Evolutionary conservation across 2,113 vertebrate species (phyloP), one percentile per base, ranked within the genome.

Genomic region (Odocoileus virginianus): DNA sequence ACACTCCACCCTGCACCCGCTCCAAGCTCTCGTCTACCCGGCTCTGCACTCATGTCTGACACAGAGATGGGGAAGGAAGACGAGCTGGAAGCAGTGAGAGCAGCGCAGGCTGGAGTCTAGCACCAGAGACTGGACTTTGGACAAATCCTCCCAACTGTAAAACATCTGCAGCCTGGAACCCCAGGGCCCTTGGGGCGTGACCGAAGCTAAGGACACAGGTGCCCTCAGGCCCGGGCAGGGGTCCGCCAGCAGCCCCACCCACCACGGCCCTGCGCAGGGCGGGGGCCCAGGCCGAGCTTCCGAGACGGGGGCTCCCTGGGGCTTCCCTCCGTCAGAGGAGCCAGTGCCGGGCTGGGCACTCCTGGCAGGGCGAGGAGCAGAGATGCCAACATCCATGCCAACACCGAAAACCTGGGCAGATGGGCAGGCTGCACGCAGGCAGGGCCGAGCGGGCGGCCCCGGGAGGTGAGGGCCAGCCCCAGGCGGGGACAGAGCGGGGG

Each of bases 351-450:
- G 71, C 71, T 14, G 71, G 71, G 71, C 3, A 2, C 6, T 1
- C 47, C 78, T 12, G 17, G 45, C 9, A 5, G 43, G 27, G 28
- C 1, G 2, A 79, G 15, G 15, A 33, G 28, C 8, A 0, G n/a
- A 1, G 2, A 36, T 36, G 67, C 67, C 11, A 11, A 54, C 3
- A 0, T 82, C 30, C 0, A 2, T 14, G 47, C 28, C 16, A 2
- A 50, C 45, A 50, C 27, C 2, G 0, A 3, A 33, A n/a, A 33
- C 47, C 47, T 21, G 19, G 79, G 47, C 30, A 2, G 16, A 52
- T 3, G 2, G 17, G 78, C 78, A 52, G 47, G 78, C 30, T 52
- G 78, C 16, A 52, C 1, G 4, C 0, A 5, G 36, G 40, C 14
- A 27, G 40, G 74, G 74, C 40, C 1, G 1, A 76, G 74, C 23